Percentiles rank a stretch among this genome's conserved stretches.
phyloP scores from a whole-genome alignment of 2,113 vertebrate species.

The Gymnarchus niloticus region DNA sequence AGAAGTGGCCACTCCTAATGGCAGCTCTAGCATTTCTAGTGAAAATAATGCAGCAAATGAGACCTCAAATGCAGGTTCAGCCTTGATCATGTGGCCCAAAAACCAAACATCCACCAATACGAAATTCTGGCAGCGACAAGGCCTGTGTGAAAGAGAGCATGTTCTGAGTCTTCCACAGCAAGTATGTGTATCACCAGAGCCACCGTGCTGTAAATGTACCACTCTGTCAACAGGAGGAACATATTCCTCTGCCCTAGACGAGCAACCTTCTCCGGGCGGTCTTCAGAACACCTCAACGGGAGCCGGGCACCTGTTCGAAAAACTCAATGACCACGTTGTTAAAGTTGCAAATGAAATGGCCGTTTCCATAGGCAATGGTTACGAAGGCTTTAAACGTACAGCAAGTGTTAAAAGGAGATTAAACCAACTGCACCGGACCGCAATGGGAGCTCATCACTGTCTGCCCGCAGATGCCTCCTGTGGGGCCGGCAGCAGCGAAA shows the following conservation, averaged over 20 bases:
- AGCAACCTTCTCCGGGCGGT: background rate
- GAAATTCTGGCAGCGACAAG: background rate
- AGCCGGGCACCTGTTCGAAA: constrained; percentile 50
- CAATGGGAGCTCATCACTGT: constrained; percentile 38
- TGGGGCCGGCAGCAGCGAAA: constrained; percentile 25
- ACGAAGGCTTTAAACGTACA: background rate
- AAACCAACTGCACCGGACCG: background rate
- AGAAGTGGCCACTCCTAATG: background rate
- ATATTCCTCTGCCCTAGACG: background rate
- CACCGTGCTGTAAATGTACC: background rate
- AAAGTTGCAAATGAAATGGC: constrained; percentile 33
- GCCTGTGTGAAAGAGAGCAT: background rate
- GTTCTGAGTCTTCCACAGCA: background rate
- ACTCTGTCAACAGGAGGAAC: constrained; percentile 12
- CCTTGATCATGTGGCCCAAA: background rate
- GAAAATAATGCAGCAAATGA: background rate
- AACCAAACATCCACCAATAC: background rate
- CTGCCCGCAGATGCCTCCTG: constrained; percentile 4
- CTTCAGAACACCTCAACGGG: constrained; percentile 36
- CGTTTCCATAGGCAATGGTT: background rate
- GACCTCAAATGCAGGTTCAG: background rate
- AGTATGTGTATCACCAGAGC: background rate
- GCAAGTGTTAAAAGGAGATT: rapidly evolving
- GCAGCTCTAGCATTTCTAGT: background rate
- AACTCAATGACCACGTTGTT: constrained; percentile 47